Conservation (phyloP, 2,113 vertebrate genomes). For the Actenoides hombroni region DNA sequence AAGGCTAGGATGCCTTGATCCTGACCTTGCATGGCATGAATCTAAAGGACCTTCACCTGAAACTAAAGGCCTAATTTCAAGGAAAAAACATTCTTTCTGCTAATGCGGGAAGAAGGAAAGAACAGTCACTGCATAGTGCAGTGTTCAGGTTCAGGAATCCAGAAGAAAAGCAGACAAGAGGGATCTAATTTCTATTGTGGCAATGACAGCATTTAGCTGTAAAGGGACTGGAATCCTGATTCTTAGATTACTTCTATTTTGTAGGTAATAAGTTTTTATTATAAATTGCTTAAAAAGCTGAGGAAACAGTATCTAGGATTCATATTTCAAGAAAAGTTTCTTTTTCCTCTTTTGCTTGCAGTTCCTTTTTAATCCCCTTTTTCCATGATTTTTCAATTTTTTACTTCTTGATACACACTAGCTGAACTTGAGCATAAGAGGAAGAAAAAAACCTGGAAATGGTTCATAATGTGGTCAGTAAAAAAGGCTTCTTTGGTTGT, state of each 20-base stretch:
- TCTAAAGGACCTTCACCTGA: not conserved
- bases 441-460: not conserved
- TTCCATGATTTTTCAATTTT: rapidly evolving
- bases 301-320: not conserved
- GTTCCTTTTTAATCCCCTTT: not conserved
- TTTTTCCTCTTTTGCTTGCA: not conserved
- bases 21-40: not conserved
- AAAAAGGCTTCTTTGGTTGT: not conserved
- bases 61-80: not conserved
- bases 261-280: not conserved
- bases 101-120: not conserved
- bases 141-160: not conserved
- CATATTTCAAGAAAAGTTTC: not conserved
- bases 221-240: not conserved
- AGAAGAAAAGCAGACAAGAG: not conserved
- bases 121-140: not conserved
- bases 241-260: not conserved
- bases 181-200: rapidly evolving
- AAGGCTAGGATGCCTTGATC: not conserved
- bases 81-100: rapidly evolving
- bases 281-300: not conserved
- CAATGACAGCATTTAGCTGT: not conserved
- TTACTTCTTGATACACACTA: not conserved
- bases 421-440: not conserved
- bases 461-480: not conserved